These are phyloP conservation scores for Apamea crenata DNA, from an alignment of 2,888 invertebrate species.

Conservation along the genomic window DNA sequence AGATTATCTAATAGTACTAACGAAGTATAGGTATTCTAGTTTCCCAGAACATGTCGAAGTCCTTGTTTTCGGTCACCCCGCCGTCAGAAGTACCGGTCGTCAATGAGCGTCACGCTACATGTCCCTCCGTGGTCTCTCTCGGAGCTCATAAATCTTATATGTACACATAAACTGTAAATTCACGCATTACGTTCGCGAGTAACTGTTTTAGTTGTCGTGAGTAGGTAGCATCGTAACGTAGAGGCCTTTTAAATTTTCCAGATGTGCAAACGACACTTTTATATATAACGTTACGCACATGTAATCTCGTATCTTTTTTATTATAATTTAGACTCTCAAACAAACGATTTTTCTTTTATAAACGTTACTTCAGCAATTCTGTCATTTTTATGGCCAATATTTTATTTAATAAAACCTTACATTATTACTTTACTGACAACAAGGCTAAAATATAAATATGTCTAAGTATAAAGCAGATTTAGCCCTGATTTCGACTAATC, in stretches of 20 bases:
- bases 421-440: not conserved
- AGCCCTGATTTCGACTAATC: not conserved
- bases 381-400: not conserved
- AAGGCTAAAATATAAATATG: not conserved
- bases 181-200: constrained; percentile 26
- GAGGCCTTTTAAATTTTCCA: constrained; percentile 23
- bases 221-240: not conserved
- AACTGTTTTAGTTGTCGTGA: constrained; percentile 13
- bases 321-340: not conserved
- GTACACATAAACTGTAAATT: constrained; percentile 36
- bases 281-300: not conserved
- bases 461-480: not conserved
- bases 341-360: not conserved
- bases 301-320: not conserved
- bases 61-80: not conserved
- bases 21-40: not conserved
- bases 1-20: no score
- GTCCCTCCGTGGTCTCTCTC: constrained; percentile 3
- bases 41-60: not conserved
- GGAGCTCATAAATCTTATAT: constrained; percentile 31
- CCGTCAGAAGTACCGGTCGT: constrained; percentile 24
- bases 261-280: not conserved
- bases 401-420: not conserved
- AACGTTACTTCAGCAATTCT: not conserved
- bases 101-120: constrained; percentile 23